phyloP scores from a whole-genome alignment of 2,113 vertebrate species.

The Daphoenositta chrysoptera region DNA sequence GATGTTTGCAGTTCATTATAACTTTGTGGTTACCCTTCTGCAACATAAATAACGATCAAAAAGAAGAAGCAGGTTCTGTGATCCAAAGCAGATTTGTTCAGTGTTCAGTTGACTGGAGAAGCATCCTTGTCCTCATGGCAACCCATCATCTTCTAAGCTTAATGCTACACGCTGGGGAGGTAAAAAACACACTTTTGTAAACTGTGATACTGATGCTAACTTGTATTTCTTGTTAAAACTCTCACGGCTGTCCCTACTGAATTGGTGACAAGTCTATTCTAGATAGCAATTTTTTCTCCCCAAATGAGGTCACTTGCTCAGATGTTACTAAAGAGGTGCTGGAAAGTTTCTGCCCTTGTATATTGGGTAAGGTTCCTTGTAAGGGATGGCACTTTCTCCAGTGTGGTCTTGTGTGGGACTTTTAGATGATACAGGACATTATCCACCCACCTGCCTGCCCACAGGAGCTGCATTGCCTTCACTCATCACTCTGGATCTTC shows the following conservation, averaged over 20 bases:
- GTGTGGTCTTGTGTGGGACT: background rate
- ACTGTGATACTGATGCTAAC: background rate
- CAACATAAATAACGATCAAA: constrained; percentile 75
- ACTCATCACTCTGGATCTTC: background rate
- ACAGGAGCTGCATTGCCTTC: background rate
- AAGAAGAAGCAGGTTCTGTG: constrained; percentile 13
- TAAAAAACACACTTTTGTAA: background rate
- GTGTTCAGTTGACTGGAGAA: constrained; percentile 27
- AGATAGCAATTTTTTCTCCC: background rate
- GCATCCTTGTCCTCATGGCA: constrained; percentile 83
- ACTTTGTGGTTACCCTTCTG: constrained; percentile 84
- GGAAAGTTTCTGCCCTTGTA: background rate
- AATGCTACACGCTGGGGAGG: constrained; percentile 91
- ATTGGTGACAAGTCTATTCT: background rate
- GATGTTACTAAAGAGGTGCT: background rate
- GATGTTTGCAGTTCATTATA: constrained; percentile 82
- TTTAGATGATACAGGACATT: background rate
- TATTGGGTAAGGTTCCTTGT: background rate
- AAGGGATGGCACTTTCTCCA: background rate
- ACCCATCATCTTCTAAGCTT: constrained; percentile 94
- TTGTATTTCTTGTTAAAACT: background rate
- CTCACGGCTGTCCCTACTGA: background rate
- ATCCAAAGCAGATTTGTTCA: constrained; percentile 38
- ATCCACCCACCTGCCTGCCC: background rate
- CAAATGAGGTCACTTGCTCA: background rate